A percentile compares a stretch with the other conserved stretches of the same genome.
Conservation (phyloP, 1,140 invertebrate genomes). For the Procambarus clarkii region DNA sequence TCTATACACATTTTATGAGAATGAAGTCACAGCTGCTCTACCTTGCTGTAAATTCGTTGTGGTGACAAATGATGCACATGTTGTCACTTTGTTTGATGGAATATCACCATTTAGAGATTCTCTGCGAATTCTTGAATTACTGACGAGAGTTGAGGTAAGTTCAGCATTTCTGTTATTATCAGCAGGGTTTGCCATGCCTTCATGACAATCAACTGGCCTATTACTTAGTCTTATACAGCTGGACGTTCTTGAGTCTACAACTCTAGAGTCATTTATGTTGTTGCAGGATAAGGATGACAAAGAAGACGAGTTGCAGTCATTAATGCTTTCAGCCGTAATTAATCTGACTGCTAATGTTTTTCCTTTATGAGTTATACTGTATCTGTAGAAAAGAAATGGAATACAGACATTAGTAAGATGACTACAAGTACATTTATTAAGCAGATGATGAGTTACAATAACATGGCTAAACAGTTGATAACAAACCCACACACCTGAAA, state of each 20-base stretch:
- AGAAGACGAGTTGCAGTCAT: not conserved
- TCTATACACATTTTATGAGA: too few relatives aligned
- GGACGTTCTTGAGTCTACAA: slow-evolving; percentile 1
- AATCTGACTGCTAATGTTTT: slow-evolving; percentile 15
- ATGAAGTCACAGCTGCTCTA: too few relatives aligned
- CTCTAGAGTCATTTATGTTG: not conserved
- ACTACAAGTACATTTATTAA: too few relatives aligned
- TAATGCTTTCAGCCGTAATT: not conserved
- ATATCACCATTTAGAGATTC: too few relatives aligned
- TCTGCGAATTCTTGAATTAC: not conserved
- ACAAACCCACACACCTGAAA: too few relatives aligned
- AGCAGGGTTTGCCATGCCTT: not conserved
- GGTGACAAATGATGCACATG: too few relatives aligned
- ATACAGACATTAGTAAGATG: too few relatives aligned
- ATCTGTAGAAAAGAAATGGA: slow-evolving; percentile 3
- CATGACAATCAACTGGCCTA: not conserved
- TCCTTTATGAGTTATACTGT: slow-evolving; percentile 22
- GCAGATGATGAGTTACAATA: too few relatives aligned
- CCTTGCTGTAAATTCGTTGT: too few relatives aligned
- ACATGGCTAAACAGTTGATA: too few relatives aligned
- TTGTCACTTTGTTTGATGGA: too few relatives aligned
- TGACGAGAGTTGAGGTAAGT: not conserved
- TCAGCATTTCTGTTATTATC: not conserved
- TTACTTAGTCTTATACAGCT: not conserved
- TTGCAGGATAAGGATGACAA: not conserved